These are phyloP conservation scores for Brachionus koreanus DNA, from an alignment of 1,140 invertebrate genomes.

Conservation along the genomic window DNA sequence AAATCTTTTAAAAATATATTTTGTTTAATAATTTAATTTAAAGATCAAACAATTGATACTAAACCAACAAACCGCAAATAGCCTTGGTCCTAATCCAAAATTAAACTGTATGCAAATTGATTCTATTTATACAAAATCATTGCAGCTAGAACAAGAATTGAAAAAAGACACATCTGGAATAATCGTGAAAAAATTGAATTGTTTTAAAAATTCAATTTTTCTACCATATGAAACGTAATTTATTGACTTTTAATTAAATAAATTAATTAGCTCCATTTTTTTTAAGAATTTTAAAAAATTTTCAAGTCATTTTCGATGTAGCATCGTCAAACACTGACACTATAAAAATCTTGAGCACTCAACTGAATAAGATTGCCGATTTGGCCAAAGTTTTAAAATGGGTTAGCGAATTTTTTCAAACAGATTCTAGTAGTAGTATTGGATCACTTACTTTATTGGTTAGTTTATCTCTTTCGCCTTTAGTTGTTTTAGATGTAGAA, in stretches of 20 bases:
- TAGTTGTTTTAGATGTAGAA: not conserved
- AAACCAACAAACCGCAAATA: constrained; percentile 41
- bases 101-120: constrained; percentile 25
- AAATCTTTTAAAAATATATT: not conserved
- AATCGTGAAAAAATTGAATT: constrained; percentile 21
- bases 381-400: not conserved
- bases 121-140: not conserved
- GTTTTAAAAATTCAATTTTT: constrained; percentile 36
- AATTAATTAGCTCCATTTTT: not conserved
- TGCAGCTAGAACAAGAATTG: not conserved
- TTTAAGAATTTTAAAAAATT: constrained; percentile 22
- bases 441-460: constrained; percentile 31
- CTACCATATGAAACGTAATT: constrained; percentile 14
- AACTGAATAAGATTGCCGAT: constrained; percentile 14
- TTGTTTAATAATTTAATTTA: not conserved
- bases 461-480: not conserved
- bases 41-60: constrained; percentile 28
- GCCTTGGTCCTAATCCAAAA: constrained; percentile 24
- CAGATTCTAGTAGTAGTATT: constrained; percentile 38
- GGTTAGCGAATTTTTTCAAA: constrained; percentile 30
- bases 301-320: not conserved
- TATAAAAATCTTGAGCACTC: not conserved
- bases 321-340: constrained; percentile 11
- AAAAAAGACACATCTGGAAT: constrained; percentile 8
- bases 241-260: not conserved